A percentile compares a stretch with the other conserved stretches of the same genome.
These are phyloP conservation scores for Bombyx mandarina DNA, from an alignment of 1,140 invertebrate genomes.

Conservation along the genomic window DNA sequence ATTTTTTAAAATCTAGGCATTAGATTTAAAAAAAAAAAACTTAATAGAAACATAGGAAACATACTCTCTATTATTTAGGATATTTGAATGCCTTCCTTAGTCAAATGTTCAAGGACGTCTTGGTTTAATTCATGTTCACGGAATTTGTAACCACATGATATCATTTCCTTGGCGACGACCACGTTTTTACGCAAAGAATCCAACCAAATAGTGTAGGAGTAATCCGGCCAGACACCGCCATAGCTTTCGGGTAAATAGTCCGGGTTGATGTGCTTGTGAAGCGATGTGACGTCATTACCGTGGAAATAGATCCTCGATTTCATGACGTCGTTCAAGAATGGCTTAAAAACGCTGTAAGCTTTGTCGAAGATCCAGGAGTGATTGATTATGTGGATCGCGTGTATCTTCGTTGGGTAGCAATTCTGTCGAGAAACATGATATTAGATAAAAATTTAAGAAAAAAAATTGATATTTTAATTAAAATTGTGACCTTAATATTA, in stretches of 20 bases:
- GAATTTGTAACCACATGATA: constrained; percentile 76
- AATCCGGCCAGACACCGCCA: constrained; percentile 80
- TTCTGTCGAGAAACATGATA: constrained; percentile 64
- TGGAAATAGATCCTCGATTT: constrained; percentile 81
- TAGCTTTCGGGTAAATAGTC: constrained; percentile 79
- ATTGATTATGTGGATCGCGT: constrained; percentile 83
- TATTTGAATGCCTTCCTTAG: constrained; percentile 39
- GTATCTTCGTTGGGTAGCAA: constrained; percentile 80
- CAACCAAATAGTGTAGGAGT: constrained; percentile 82
- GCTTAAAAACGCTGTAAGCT: constrained; percentile 83
- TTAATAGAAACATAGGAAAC: too few species aligned
- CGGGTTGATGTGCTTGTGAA: constrained; percentile 82
- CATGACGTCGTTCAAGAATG: constrained; percentile 79
- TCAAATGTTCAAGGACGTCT: constrained; percentile 43
- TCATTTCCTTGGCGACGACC: constrained; percentile 76
- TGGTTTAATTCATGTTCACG: constrained; percentile 68
- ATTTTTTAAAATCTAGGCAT: too few species aligned
- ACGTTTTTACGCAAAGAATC: constrained; percentile 73
- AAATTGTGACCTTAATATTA: too few species aligned
- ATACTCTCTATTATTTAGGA: constrained; percentile 15
- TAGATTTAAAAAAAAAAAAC: too few species aligned
- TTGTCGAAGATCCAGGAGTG: constrained; percentile 86
- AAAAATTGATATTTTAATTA: too few species aligned
- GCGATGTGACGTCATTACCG: constrained; percentile 79
- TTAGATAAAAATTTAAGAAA: too few species aligned